These are phyloP conservation scores for Fukomys damarensis DNA, from an alignment of 2,113 vertebrate species.

Conservation along the genomic window DNA sequence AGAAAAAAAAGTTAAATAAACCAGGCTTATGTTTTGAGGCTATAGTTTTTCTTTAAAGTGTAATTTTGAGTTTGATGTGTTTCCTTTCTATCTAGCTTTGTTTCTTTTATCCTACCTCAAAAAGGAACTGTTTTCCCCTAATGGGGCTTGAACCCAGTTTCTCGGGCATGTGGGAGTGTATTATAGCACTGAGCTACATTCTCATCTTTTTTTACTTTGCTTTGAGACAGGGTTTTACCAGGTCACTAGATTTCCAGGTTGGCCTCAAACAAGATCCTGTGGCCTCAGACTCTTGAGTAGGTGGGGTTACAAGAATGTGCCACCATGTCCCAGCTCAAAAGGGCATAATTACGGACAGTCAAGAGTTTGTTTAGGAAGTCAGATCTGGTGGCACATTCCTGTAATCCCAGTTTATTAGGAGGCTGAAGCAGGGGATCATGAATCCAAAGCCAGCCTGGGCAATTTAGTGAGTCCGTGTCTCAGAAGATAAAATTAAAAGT, in stretches of 20 bases:
- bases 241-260: neutral
- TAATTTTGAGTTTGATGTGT: neutral
- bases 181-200: neutral
- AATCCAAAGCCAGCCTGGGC: neutral
- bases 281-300: neutral
- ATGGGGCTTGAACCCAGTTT: neutral
- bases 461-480: too few relatives aligned
- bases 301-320: neutral
- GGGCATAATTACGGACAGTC: neutral
- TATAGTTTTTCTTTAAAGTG: neutral
- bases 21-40: neutral
- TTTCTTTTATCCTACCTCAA: neutral
- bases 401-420: neutral
- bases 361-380: neutral
- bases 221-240: neutral
- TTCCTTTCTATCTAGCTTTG: neutral
- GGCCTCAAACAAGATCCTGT: neutral
- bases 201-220: neutral
- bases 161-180: neutral
- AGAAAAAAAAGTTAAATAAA: neutral
- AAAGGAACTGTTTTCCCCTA: neutral
- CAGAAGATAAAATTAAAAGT: too few relatives aligned
- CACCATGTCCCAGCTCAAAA: neutral
- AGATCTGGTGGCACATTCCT: neutral
- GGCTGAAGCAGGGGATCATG: neutral